Evolutionary conservation across 2,113 vertebrate genomes (phyloP), one percentile per base, ranked within the genome.

Genomic region (Ageneiosus marmoratus): DNA sequence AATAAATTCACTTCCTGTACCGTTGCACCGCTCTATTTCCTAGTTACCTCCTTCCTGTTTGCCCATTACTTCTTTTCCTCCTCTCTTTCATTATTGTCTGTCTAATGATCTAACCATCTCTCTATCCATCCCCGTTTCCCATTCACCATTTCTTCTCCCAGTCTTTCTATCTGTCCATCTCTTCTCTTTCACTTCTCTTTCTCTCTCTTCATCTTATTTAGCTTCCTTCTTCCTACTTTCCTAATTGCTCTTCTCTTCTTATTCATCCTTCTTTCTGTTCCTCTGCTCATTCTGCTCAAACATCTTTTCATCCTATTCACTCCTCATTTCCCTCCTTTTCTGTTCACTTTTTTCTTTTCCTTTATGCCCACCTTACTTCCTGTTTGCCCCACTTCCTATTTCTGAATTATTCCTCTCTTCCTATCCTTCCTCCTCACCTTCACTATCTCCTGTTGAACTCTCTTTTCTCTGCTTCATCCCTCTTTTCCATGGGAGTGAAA

Each of bases 401-500:
- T 37, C 11, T 3, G 5, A 16, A 37, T 24, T 1, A 60, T 44
- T 5, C 11, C 16, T 20, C 4, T 6, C n/a, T 50, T 32, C 44
- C 41, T n/a, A 24, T 58, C 27, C 11, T 7, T 44, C 11, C 24
- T 78, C 53, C 6, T 44, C 11, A 0, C 7, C 6, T 27, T 46
- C 50, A 29, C 24, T 13, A 5, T 76, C 24, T 13, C 37, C 37
- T 3, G 37, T 41, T 41, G 37, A 41, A 0, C 5, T 22, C 32
- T 37, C 56, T 29, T 1, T 55, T 9, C 34, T 56, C 16, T 32
- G 0, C 20, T 5, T 77, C 74, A 55, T 55, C 50, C 74, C 74
- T 37, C 50, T 56, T 27, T 56, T 77, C 58, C 56, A 2, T 85
- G 60, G 76, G 76, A 86, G 84, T 80, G 79, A 83, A 88, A 87